Conservation (phyloP, 2,888 invertebrate species). For the Troides helena region DNA sequence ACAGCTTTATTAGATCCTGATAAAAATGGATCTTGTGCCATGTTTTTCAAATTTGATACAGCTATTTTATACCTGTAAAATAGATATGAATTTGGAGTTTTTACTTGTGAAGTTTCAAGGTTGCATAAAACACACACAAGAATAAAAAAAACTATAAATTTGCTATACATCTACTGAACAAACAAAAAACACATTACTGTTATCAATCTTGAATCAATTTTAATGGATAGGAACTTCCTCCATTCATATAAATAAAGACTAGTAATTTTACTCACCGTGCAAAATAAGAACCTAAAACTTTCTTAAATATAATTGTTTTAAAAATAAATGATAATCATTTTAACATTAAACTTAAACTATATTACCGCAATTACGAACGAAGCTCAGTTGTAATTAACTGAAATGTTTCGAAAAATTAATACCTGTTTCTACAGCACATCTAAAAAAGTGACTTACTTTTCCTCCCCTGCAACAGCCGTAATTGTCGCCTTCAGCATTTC, state of each 20-base stretch:
- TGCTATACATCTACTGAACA: too few species aligned
- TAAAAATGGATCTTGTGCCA: conserved; percentile 51
- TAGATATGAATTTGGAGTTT: not conserved
- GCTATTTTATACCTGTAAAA: conserved; percentile 61
- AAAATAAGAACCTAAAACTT: not conserved
- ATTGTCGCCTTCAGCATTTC: conserved; percentile 54
- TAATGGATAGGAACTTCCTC: too few species aligned
- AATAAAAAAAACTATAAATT: not conserved
- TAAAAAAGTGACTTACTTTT: conserved; percentile 49
- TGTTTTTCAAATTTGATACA: conserved; percentile 49
- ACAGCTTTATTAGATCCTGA: conserved; percentile 73
- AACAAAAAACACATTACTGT: too few species aligned
- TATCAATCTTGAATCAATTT: too few species aligned
- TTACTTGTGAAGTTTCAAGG: not conserved
- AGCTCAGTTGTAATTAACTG: not conserved
- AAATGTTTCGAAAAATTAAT: not conserved
- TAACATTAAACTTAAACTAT: not conserved
- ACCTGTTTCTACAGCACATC: not conserved
- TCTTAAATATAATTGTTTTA: not conserved
- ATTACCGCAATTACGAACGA: not conserved
- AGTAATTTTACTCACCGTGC: not conserved
- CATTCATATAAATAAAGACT: too few species aligned
- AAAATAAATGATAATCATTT: too few species aligned
- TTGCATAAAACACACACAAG: not conserved
- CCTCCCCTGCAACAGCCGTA: conserved; percentile 47